These are phyloP conservation scores for Ctenosaura bakeri DNA, from an alignment of 2,797 vertebrate species.

Conservation along the genomic window DNA sequence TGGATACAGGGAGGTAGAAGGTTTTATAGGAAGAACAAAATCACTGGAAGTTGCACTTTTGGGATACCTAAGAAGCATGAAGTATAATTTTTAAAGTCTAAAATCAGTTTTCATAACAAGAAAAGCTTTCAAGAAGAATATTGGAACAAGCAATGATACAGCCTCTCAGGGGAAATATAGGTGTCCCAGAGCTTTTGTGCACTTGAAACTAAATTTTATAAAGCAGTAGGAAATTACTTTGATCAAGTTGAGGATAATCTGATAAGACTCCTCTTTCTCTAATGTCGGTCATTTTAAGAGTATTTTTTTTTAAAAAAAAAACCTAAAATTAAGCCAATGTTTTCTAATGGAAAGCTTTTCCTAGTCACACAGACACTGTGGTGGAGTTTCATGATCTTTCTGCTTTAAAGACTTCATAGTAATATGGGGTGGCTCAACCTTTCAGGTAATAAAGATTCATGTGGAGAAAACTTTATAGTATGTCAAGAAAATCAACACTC, in stretches of 20 bases:
- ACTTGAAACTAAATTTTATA: constrained; percentile 31
- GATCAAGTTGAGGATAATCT: neutral
- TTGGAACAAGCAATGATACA: neutral
- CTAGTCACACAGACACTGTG: constrained; percentile 16
- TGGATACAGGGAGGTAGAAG: neutral
- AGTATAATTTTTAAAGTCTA: constrained; percentile 1
- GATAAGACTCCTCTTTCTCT: constrained; percentile 8
- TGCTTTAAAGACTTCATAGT: constrained; percentile 25
- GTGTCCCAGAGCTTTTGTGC: neutral
- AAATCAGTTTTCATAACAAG: neutral
- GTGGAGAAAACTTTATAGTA: neutral
- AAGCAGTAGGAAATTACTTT: neutral
- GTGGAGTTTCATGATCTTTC: constrained; percentile 39
- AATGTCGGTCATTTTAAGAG: constrained; percentile 1
- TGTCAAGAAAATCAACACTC: neutral
- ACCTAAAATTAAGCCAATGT: neutral
- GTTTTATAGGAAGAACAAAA: neutral
- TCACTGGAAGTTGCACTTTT: neutral
- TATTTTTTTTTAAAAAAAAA: constrained; percentile 32
- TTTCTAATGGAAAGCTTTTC: constrained; percentile 5
- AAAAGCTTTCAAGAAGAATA: constrained; percentile 14
- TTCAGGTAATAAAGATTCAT: constrained; percentile 8
- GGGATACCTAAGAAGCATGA: constrained; percentile 13
- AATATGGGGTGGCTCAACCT: neutral
- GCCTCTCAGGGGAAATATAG: neutral